phyloP scores from a whole-genome alignment of 2,113 vertebrate genomes.

The Chrysemys picta region DNA sequence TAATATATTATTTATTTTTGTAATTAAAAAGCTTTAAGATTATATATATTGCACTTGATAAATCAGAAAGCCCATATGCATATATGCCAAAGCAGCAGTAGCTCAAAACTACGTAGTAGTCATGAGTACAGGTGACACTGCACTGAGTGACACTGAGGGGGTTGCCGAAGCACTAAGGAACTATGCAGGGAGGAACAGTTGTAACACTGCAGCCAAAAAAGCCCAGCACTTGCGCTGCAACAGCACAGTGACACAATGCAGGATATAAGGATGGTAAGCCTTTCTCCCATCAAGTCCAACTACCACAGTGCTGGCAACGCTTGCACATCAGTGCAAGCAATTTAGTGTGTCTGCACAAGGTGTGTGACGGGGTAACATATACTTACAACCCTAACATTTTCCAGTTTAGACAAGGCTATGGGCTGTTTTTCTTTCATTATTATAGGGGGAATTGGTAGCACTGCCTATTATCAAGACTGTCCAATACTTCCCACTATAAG shows the following conservation, averaged over 20 bases:
- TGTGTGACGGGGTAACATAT: neutral
- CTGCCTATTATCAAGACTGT: neutral
- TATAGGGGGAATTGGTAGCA: neutral
- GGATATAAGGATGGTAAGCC: neutral
- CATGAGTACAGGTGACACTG: neutral
- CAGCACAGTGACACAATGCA: rapidly evolving
- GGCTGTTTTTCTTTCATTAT: neutral
- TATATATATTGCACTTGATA: neutral
- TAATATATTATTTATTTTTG: neutral
- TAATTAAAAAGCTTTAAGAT: neutral
- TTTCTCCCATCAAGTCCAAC: neutral
- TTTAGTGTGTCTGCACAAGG: neutral
- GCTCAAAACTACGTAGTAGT: neutral
- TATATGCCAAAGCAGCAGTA: neutral
- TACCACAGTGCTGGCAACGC: neutral
- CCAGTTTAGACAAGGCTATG: neutral
- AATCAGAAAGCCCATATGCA: neutral
- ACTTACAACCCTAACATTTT: neutral
- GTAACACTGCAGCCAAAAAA: neutral
- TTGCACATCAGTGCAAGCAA: neutral
- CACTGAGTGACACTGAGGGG: neutral
- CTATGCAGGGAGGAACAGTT: neutral
- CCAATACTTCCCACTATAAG: neutral
- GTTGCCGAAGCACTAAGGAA: neutral
- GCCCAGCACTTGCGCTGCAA: neutral